phyloP scores from a whole-genome alignment of 2,113 vertebrate species.

The Catharus minimus region DNA sequence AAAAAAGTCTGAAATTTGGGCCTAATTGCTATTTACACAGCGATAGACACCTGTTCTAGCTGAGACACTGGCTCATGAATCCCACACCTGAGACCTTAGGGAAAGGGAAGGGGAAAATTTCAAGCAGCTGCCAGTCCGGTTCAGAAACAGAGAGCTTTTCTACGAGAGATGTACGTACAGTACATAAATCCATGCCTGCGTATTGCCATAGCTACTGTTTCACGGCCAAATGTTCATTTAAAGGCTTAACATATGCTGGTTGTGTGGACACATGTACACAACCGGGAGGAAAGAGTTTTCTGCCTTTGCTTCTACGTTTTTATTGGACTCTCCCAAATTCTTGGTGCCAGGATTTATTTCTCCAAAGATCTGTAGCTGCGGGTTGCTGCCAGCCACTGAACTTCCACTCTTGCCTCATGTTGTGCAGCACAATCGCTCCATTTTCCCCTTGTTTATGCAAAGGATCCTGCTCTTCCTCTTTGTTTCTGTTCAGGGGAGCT shows the following conservation, averaged over 20 bases:
- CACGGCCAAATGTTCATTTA: slow-evolving; percentile 48
- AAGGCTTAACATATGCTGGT: slow-evolving; percentile 58
- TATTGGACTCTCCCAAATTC: background rate
- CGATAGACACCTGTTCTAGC: slow-evolving; percentile 89
- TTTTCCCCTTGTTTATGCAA: background rate
- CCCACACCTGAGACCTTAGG: slow-evolving; percentile 93
- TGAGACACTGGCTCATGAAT: slow-evolving; percentile 84
- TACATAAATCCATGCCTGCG: slow-evolving; percentile 4
- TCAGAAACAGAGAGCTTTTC: slow-evolving; percentile 65
- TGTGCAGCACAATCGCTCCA: background rate
- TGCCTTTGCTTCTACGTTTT: background rate
- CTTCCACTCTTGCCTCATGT: background rate
- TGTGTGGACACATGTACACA: slow-evolving; percentile 32
- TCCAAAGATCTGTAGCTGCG: background rate
- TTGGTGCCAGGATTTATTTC: slow-evolving; percentile 7
- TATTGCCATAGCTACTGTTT: slow-evolving; percentile 61
- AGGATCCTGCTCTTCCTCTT: background rate
- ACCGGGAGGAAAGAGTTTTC: slow-evolving; percentile 4
- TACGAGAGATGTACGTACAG: slow-evolving; percentile 51
- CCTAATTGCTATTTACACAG: slow-evolving; percentile 94
- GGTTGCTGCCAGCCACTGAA: background rate
- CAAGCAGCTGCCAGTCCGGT: slow-evolving; percentile 81
- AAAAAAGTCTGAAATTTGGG: slow-evolving; percentile 87
- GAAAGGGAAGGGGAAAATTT: slow-evolving; percentile 84
- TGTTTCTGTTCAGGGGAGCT: background rate